phyloP scores from a whole-genome alignment of 2,797 vertebrate species.

The Fratercula arctica region DNA sequence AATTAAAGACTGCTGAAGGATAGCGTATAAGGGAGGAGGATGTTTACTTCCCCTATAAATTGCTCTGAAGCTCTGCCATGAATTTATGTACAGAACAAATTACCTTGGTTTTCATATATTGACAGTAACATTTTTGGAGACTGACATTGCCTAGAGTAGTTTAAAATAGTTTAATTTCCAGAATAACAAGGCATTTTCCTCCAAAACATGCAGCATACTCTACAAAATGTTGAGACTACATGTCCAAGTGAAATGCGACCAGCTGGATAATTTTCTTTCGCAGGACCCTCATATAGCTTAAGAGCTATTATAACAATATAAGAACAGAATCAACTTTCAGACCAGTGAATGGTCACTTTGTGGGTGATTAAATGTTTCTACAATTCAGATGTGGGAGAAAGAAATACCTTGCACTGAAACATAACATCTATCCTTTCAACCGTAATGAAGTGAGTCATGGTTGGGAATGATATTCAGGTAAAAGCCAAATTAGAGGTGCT shows the following conservation, averaged over 20 bases:
- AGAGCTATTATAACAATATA: not conserved
- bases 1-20: not conserved
- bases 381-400: not conserved
- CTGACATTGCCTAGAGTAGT: not conserved
- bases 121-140: not conserved
- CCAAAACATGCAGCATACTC: not conserved
- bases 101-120: not conserved
- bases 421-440: not conserved
- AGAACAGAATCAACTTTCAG: not conserved
- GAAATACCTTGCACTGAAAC: not conserved
- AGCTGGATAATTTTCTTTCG: not conserved
- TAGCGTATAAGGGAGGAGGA: not conserved
- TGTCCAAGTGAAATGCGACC: not conserved
- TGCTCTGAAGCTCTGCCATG: not conserved
- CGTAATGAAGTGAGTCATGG: not conserved
- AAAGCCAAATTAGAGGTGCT: not conserved
- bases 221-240: not conserved
- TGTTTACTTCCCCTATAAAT: not conserved
- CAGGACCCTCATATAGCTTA: not conserved
- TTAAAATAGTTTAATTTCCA: not conserved
- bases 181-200: not conserved
- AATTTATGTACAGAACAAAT: conserved; percentile 28
- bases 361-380: not conserved
- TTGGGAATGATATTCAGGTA: not conserved
- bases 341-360: not conserved